Base-by-base conservation (phyloP, 2,888 invertebrate genomes). In the Habroteleia sp. region DNA sequence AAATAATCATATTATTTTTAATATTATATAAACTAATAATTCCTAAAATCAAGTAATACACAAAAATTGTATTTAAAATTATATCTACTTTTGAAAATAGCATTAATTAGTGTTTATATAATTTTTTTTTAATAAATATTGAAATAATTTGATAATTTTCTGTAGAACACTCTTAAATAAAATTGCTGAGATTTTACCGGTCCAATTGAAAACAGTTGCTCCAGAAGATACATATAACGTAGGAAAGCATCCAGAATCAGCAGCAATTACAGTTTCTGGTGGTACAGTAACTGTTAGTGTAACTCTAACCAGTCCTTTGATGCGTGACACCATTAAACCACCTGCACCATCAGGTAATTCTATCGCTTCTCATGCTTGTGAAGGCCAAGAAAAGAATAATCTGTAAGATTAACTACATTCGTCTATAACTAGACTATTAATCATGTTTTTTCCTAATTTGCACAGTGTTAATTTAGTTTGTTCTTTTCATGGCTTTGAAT, bases 271-370 rank as follows among this genome's bases (percentile, higher is more conserved):
- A 39, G 96, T 97, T 54, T 91, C 93, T n/a, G 94, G 95, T 83
- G 94, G 93, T 71, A 90, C 91, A 48, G 94, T 96, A 65, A 91
- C 92, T 52, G 97, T 98, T 77, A 93, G 94, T 77, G 95, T 98
- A 75, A 95, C 96, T 75, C 91, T 98, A 76, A 98, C 98, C 48
- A 97, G 98, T 77, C 97, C 97, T 41, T 91, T 97, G 54, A 94
- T 98, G 93, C 93, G 98, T 74, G 97, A 97, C 89, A 81, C 88
- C n/a, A 80, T 84, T 2, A 88, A 88, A 77, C 77, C 84, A 54
- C 48, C 78, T 2, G 74, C 82, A 14, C 77, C 80, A 20, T 85
- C 86, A 86, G 88, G 88, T 88, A 83, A 87, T 83, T 84, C 69
- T 58, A 77, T 82, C 77, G 71, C 76, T 82, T 78, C 77, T 68